A percentile compares a stretch with the other conserved stretches of the same genome.
phyloP scores from a whole-genome alignment of 2,113 vertebrate species.

The Emydocephalus ijimae region DNA sequence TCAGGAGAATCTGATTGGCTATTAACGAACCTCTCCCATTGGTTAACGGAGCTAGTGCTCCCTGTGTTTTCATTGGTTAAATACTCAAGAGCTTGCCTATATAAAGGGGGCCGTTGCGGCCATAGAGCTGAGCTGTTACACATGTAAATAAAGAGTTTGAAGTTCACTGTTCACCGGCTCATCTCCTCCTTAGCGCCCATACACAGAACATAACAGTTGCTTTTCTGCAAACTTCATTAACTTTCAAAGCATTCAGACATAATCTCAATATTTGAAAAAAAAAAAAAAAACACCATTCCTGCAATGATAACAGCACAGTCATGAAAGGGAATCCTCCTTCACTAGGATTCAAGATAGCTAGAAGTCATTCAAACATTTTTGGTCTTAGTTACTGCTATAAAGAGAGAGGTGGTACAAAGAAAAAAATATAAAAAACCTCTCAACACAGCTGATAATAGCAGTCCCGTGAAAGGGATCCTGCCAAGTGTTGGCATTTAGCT shows the following conservation, averaged over 20 bases:
- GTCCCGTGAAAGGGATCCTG: background rate
- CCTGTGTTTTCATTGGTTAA: too few species aligned
- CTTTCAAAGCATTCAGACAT: background rate
- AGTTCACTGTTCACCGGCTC: too few species aligned
- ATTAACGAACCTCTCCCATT: too few species aligned
- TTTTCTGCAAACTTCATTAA: conserved; percentile 19
- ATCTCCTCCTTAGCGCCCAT: too few species aligned
- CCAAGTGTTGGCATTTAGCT: background rate
- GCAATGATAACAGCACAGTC: conserved; percentile 12
- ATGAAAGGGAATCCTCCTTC: background rate
- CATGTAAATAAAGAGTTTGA: too few species aligned
- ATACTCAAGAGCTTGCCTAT: too few species aligned
- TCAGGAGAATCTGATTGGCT: too few species aligned
- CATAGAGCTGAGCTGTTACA: too few species aligned
- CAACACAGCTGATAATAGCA: background rate
- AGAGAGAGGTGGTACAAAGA: background rate
- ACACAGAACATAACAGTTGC: too few species aligned
- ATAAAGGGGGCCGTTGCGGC: too few species aligned
- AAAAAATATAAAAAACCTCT: background rate
- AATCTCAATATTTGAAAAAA: background rate
- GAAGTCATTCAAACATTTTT: conserved; percentile 15
- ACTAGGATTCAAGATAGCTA: conserved; percentile 1
- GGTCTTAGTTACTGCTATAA: background rate
- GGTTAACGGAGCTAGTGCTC: too few species aligned
- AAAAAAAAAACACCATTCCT: background rate